phyloP scores from a whole-genome alignment of 2,797 vertebrate genomes.

The Falco novaeseelandiae region DNA sequence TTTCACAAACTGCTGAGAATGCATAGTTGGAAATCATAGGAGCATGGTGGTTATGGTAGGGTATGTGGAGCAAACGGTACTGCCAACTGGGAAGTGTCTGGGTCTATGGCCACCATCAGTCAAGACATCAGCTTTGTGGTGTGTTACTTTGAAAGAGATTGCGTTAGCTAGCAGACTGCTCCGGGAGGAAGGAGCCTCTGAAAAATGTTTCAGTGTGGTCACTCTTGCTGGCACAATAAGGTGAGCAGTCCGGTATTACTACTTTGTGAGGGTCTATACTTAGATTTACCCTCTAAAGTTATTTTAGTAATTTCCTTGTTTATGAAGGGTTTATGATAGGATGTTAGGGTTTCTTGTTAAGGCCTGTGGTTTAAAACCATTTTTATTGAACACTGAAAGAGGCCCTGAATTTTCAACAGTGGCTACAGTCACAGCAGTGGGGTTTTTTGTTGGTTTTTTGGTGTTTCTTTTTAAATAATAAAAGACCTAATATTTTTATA shows the following conservation, averaged over 20 bases:
- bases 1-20: not conserved
- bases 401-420: not conserved
- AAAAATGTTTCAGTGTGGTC: not conserved
- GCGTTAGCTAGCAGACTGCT: not conserved
- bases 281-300: not conserved
- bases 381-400: not conserved
- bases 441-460: not conserved
- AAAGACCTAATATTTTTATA: not conserved
- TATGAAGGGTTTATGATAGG: not conserved
- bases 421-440: not conserved
- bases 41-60: not conserved
- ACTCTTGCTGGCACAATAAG: accelerated
- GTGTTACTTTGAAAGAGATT: not conserved
- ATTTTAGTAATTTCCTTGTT: not conserved
- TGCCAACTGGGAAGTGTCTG: not conserved
- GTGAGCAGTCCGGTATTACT: not conserved
- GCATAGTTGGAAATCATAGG: accelerated
- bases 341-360: not conserved
- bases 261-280: not conserved
- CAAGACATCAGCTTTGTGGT: too few relatives aligned
- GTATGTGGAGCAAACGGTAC: not conserved
- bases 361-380: not conserved
- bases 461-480: not conserved
- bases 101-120: accelerated
- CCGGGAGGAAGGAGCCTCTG: not conserved